Base-by-base conservation (phyloP, 1,140 invertebrate species). In the Solenopsis invicta region DNA sequence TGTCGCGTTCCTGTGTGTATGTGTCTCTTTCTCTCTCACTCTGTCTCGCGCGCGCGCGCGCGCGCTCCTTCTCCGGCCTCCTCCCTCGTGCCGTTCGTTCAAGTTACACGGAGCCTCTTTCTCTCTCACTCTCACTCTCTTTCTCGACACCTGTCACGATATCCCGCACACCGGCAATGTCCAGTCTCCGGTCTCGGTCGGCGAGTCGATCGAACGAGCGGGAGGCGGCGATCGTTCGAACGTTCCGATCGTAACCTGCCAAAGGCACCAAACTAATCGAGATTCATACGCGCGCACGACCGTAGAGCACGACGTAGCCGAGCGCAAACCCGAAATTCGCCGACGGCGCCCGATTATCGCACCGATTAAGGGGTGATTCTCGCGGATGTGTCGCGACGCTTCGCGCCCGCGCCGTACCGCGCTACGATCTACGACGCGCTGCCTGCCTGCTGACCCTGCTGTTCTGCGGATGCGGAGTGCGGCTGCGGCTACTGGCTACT, bases 171-270 rank as follows among this genome's bases (percentile, higher is more conserved):
- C 66, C 37, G 66, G 41, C 21, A n/a, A 45, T 41, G 34, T 34
- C 9, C 62, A 29, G 16, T 52, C 21, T 48, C 24, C 61, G 18
- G 54, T 64, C 61, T 82, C 67, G 52, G 18, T 48, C 16, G 41
- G 8, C 41, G 37, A 24, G 56, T 45, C 21, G 21, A 4, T 48
- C 56, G 41, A 29, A 9, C 62, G 18, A 16, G 29, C 61, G 29
- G 8, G 52, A 5, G 18, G 52, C 5, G 16, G 52, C 37, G 54
- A n/a, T 24, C 24, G 13, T 2, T 62, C 21, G 18, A 6, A 45
- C 78, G 37, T 12, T 82, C 78, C 78, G 41, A 37, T 61, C 69
- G 80, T 84, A 84, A 84, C 80, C 80, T 84, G 80, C 45, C 34
- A 41, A 56, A 34, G 41, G 48, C 29, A 75, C 69, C 48, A 84